Percentiles rank a stretch among this genome's conserved stretches.
These are phyloP conservation scores for Dipodomys stephensi DNA, from an alignment of 2,113 vertebrate species.

Conservation along the genomic window DNA sequence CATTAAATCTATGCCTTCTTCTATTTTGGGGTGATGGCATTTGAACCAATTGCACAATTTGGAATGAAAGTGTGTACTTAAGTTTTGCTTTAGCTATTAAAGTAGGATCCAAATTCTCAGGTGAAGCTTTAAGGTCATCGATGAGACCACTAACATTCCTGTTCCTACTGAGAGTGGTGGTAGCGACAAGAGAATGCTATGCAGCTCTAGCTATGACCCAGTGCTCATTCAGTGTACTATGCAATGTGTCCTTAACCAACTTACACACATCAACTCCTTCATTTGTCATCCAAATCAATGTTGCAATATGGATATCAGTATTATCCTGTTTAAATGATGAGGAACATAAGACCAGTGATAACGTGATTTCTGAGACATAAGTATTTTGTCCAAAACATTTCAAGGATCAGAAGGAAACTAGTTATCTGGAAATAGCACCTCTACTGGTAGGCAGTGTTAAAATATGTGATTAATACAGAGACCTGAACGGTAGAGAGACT, in stretches of 20 bases:
- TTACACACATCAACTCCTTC: neutral
- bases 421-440: too few species aligned
- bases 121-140: neutral
- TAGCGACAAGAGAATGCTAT: neutral
- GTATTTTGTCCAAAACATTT: neutral
- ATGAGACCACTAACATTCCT: neutral
- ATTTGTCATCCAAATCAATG: neutral
- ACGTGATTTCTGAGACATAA: neutral
- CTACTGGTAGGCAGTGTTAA: too few species aligned
- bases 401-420: neutral
- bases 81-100: neutral
- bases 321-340: neutral
- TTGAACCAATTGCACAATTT: neutral
- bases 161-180: neutral
- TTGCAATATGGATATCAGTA: accelerated
- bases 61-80: neutral
- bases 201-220: neutral
- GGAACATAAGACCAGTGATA: neutral
- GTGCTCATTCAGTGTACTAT: too few species aligned
- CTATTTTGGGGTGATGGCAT: neutral
- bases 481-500: too few species aligned
- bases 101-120: neutral
- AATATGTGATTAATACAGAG: too few species aligned
- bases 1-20: neutral
- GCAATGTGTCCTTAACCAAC: too few species aligned